Conservation (phyloP, 2,113 vertebrate species). For the Okapia johnstoni region DNA sequence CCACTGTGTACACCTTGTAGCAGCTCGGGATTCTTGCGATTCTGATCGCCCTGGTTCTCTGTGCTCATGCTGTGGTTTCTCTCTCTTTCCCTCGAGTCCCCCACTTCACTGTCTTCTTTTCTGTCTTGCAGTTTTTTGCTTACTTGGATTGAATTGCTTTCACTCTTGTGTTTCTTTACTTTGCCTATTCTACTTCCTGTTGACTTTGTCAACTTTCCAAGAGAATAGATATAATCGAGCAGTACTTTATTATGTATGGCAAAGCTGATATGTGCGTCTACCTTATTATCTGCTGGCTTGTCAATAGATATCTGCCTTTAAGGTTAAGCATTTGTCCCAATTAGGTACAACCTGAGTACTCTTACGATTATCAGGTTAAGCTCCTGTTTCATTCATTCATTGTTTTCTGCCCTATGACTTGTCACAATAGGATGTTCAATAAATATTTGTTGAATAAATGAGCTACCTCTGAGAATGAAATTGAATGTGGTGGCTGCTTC, state of each 20-base stretch:
- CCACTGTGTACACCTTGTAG: not conserved
- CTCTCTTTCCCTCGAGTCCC: not conserved
- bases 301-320: not conserved
- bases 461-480: not conserved
- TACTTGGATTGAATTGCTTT: not conserved
- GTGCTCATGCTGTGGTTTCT: not conserved
- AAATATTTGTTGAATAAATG: not conserved
- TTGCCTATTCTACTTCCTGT: not conserved
- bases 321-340: not conserved
- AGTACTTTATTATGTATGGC: not conserved
- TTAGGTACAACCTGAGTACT: not conserved
- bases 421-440: not conserved
- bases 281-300: not conserved
- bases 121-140: not conserved
- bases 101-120: not conserved
- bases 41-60: not conserved
- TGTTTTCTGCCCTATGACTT: not conserved
- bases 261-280: not conserved
- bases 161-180: not conserved
- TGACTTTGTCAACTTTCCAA: not conserved
- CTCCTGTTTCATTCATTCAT: not conserved
- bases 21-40: not conserved
- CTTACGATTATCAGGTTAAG: not conserved
- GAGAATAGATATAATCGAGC: not conserved
- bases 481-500: not conserved